Evolutionary conservation across 2,113 vertebrate species (phyloP).

Genomic region (Scatophagus argus): DNA sequence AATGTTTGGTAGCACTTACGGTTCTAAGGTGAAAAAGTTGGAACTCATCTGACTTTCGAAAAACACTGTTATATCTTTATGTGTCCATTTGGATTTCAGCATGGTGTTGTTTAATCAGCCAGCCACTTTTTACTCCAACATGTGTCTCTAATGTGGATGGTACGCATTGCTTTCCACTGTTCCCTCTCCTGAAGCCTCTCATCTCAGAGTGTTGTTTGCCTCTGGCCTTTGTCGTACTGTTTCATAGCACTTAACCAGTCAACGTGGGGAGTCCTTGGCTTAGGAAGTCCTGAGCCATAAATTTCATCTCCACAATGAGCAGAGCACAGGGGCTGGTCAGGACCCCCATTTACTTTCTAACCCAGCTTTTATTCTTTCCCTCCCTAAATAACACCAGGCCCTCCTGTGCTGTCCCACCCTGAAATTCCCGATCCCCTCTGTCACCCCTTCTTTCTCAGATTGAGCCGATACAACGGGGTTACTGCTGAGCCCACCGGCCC

Average conservation of each 20-base stretch:
- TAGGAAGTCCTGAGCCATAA: slow-evolving; percentile 86
- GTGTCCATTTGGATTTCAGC: slow-evolving; percentile 3
- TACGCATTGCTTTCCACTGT: slow-evolving; percentile 54
- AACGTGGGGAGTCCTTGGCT: slow-evolving; percentile 87
- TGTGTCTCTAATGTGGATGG: slow-evolving; percentile 43
- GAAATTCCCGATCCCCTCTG: slow-evolving; percentile 72
- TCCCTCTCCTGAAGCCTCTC: slow-evolving; percentile 59
- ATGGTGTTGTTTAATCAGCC: background rate
- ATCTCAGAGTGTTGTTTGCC: slow-evolving; percentile 69
- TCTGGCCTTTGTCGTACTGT: slow-evolving; percentile 53
- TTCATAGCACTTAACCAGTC: slow-evolving; percentile 77
- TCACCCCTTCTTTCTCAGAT: slow-evolving; percentile 67
- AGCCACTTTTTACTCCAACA: slow-evolving; percentile 27
- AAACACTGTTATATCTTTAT: background rate
- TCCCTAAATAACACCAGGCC: slow-evolving; percentile 75
- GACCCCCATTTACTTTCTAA: slow-evolving; percentile 82
- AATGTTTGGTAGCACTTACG: background rate
- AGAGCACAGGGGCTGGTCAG: slow-evolving; percentile 74
- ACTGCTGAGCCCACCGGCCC: slow-evolving; percentile 68
- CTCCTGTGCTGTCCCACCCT: slow-evolving; percentile 74
- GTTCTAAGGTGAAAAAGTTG: background rate
- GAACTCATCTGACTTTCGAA: background rate
- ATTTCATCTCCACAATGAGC: slow-evolving; percentile 82
- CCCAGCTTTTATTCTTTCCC: slow-evolving; percentile 80
- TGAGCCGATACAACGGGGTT: slow-evolving; percentile 71